Percentiles rank a stretch among this genome's conserved stretches.
phyloP scores from a whole-genome alignment of 53 echinoderm and acorn worm species.

The Stichopus horrens region DNA sequence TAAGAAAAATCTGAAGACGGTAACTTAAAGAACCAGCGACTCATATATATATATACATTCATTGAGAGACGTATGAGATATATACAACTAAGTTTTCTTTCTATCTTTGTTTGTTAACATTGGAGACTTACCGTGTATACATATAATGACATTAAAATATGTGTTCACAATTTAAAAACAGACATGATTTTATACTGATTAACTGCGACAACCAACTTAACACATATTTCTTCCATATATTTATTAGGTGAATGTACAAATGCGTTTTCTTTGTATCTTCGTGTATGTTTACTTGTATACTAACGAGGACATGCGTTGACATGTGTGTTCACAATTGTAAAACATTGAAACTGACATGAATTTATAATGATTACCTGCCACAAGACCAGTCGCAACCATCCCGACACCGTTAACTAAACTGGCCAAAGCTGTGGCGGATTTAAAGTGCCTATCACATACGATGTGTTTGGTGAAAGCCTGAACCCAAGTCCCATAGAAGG shows the following conservation, averaged over 20 bases:
- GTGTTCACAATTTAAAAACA: too few relatives aligned
- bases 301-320: not conserved
- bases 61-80: not conserved
- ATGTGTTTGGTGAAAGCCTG: not conserved
- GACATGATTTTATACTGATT: not conserved
- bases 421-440: not conserved
- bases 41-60: not conserved
- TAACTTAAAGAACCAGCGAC: not conserved
- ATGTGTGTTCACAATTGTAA: not conserved
- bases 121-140: too few relatives aligned
- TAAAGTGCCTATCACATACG: not conserved
- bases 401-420: not conserved
- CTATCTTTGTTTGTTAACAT: too few relatives aligned
- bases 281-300: not conserved
- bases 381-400: not conserved
- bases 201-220: too few relatives aligned
- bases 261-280: not conserved
- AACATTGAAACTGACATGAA: too few relatives aligned
- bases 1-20: not conserved
- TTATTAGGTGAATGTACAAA: too few relatives aligned
- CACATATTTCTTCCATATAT: not conserved
- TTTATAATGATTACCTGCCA: not conserved
- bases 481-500: not conserved
- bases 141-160: too few relatives aligned
- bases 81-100: not conserved